phyloP scores from a whole-genome alignment of 2,888 invertebrate species.

The Diarsia brunnea region DNA sequence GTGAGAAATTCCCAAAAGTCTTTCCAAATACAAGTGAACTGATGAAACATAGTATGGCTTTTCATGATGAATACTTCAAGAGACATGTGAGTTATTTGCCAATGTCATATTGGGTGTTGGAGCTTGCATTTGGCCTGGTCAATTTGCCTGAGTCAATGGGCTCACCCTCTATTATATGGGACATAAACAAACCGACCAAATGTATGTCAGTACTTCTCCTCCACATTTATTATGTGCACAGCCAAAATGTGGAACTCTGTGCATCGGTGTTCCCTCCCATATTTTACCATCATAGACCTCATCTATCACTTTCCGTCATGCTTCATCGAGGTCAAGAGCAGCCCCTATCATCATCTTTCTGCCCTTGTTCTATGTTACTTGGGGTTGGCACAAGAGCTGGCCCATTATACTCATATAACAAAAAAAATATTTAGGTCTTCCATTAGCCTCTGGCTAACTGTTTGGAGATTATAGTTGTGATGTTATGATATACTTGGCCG shows the following conservation, averaged over 20 bases:
- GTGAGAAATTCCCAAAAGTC: slow-evolving; percentile 24
- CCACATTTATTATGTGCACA: too few relatives aligned
- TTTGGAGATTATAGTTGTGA: background rate
- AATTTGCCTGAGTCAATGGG: background rate
- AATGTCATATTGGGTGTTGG: background rate
- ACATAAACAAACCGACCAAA: background rate
- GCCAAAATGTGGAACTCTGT: too few relatives aligned
- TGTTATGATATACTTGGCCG: background rate
- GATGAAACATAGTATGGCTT: slow-evolving; percentile 7
- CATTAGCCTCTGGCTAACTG: background rate
- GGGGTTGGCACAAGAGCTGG: too few relatives aligned
- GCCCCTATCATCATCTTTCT: too few relatives aligned
- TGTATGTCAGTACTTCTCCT: background rate
- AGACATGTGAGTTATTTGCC: slow-evolving; percentile 32
- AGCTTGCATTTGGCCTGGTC: background rate
- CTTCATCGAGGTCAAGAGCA: too few relatives aligned
- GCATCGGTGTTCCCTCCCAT: too few relatives aligned
- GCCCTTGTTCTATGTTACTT: too few relatives aligned
- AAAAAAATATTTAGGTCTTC: background rate
- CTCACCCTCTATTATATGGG: background rate
- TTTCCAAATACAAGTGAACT: slow-evolving; percentile 27
- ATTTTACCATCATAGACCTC: too few relatives aligned
- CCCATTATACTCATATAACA: too few relatives aligned
- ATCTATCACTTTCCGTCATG: too few relatives aligned
- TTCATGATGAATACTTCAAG: slow-evolving; percentile 38